phyloP scores from a whole-genome alignment of 2,797 vertebrate genomes.

The Micrastur ruficollis region DNA sequence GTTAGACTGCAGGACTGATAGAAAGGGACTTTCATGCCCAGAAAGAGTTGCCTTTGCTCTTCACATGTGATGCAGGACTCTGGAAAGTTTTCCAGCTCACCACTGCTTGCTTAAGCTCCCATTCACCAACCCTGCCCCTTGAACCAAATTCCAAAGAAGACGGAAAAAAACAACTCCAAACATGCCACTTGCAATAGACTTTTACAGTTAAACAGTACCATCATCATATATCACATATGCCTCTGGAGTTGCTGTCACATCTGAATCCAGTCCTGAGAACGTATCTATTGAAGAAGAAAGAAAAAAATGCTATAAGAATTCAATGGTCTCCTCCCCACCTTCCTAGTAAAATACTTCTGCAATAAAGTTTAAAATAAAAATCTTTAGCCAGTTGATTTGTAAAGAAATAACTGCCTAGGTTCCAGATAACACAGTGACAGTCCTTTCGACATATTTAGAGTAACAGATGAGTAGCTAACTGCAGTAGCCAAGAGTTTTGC shows the following conservation, averaged over 20 bases:
- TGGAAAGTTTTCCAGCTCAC: background rate
- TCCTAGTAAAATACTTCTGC: background rate
- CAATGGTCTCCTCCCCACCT: background rate
- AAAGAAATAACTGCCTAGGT: background rate
- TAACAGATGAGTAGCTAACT: background rate
- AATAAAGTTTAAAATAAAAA: background rate
- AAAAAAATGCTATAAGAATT: background rate
- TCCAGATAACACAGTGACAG: background rate
- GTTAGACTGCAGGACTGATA: background rate
- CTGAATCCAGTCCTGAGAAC: slow-evolving; percentile 85
- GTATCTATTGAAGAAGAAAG: slow-evolving; percentile 78
- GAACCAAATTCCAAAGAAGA: background rate
- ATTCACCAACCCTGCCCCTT: background rate
- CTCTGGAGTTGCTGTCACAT: slow-evolving; percentile 75
- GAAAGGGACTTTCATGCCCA: background rate
- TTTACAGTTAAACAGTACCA: slow-evolving; percentile 75
- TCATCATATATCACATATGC: slow-evolving; percentile 78
- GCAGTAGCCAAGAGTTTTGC: background rate
- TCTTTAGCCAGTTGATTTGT: background rate
- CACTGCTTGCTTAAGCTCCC: background rate
- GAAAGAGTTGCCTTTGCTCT: background rate
- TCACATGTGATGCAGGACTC: background rate
- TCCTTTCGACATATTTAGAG: background rate
- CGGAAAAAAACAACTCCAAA: background rate
- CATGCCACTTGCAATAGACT: background rate